These are phyloP conservation scores for Sebastes aleutianus DNA, from an alignment of 2,797 vertebrate genomes.

Conservation along the genomic window DNA sequence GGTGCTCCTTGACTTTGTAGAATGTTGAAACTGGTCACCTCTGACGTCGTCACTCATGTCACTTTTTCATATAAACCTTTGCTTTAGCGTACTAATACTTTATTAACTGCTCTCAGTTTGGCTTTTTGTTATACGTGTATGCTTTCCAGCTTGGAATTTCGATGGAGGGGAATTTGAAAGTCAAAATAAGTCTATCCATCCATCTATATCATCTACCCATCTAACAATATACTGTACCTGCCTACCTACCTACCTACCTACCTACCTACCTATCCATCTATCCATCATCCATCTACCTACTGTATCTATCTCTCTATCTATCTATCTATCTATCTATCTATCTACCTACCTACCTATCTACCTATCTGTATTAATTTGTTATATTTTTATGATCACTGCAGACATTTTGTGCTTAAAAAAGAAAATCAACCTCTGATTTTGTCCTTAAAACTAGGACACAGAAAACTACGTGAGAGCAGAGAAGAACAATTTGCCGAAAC, in stretches of 20 bases:
- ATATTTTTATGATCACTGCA: neutral
- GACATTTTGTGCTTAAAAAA: neutral
- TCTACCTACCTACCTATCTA: rapidly evolving
- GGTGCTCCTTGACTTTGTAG: neutral
- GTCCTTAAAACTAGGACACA: neutral
- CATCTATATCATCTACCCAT: too few relatives aligned
- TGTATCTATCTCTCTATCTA: too few relatives aligned
- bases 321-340: too few relatives aligned
- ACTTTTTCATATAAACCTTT: neutral
- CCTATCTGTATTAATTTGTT: neutral
- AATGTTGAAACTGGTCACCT: neutral
- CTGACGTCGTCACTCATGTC: neutral
- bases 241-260: too few relatives aligned
- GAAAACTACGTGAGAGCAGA: neutral
- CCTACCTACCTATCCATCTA: too few relatives aligned
- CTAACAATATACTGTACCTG: too few relatives aligned
- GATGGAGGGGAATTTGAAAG: neutral
- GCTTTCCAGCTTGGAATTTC: neutral
- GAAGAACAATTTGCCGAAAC: constrained; percentile 9
- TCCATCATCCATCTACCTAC: too few relatives aligned
- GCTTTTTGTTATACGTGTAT: neutral
- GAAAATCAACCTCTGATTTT: neutral
- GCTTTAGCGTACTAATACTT: neutral
- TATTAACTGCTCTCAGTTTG: neutral
- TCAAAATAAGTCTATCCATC: neutral